These are phyloP conservation scores for Ceyx melanurus DNA, from an alignment of 2,113 vertebrate genomes.

Conservation along the genomic window DNA sequence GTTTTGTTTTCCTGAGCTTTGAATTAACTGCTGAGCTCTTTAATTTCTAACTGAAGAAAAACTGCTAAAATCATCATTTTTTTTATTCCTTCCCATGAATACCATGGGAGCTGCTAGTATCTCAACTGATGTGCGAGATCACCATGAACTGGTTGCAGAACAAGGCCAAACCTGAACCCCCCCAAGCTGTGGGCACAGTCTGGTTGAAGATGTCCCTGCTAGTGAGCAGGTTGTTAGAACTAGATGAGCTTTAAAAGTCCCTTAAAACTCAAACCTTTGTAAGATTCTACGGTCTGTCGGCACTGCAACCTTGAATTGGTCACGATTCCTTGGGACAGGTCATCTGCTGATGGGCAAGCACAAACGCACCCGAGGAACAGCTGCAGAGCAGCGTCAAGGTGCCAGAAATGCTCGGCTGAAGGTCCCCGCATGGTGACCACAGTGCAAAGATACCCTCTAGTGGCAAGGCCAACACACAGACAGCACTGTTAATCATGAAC, in stretches of 20 bases:
- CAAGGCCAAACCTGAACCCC: not conserved
- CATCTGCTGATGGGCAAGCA: no score
- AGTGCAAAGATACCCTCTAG: not conserved
- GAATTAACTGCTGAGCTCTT: not conserved
- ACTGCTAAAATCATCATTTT: not conserved
- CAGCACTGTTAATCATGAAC: not conserved
- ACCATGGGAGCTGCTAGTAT: not conserved
- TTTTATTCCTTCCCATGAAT: fast-evolving
- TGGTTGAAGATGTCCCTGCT: not conserved
- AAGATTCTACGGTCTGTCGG: not conserved
- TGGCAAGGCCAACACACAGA: not conserved
- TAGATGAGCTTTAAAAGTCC: not conserved
- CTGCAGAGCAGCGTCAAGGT: fast-evolving
- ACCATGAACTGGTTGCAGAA: not conserved
- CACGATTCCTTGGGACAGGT: not conserved
- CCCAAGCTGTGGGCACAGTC: not conserved
- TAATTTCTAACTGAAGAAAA: not conserved
- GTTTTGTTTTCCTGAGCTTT: not conserved
- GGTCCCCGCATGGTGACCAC: fast-evolving
- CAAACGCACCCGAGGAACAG: fast-evolving
- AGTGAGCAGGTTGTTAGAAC: not conserved
- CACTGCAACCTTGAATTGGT: fast-evolving
- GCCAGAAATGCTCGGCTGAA: not conserved
- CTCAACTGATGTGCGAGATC: not conserved
- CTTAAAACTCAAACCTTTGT: not conserved